phyloP scores from a whole-genome alignment of 1,140 invertebrate species.

The Helicorthomorpha holstii region DNA sequence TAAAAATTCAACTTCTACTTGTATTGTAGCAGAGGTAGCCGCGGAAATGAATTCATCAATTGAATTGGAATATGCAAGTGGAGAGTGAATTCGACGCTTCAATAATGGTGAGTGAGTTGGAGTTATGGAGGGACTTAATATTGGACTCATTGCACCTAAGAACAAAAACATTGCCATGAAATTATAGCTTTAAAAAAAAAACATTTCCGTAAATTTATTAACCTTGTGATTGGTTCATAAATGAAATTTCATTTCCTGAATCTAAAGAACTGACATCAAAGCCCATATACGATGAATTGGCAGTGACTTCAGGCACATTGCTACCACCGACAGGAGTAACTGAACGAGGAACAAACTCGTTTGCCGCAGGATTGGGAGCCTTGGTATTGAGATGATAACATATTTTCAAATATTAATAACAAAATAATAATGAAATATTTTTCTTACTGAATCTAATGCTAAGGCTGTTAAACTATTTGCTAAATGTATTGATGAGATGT shows the following conservation, averaged over 20 bases:
- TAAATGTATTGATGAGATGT: not conserved
- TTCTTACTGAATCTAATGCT: slow-evolving; percentile 4
- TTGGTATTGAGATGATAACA: slow-evolving; percentile 3
- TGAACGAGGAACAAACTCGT: slow-evolving; percentile 13
- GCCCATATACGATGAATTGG: slow-evolving; percentile 14
- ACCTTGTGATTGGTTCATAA: not conserved
- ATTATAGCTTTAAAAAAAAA: not conserved
- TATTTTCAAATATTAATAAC: not conserved
- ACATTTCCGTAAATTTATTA: not conserved
- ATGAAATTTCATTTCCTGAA: not conserved
- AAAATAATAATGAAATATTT: not conserved
- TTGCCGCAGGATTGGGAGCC: slow-evolving; percentile 12
- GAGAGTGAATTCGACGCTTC: slow-evolving; percentile 12
- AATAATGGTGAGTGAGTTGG: slow-evolving; percentile 23
- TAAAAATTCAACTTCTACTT: slow-evolving; percentile 1
- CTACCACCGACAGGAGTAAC: slow-evolving; percentile 4
- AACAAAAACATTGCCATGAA: no score
- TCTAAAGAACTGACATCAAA: slow-evolving; percentile 7
- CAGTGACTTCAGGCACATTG: slow-evolving; percentile 14
- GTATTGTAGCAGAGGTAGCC: not conserved
- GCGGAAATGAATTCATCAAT: not conserved
- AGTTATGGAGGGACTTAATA: not conserved
- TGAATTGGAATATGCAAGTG: slow-evolving; percentile 1
- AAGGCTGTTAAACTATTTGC: not conserved
- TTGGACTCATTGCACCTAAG: no score